Evolutionary conservation across 2,797 vertebrate genomes (phyloP).

Genomic region (Poecilia picta): DNA sequence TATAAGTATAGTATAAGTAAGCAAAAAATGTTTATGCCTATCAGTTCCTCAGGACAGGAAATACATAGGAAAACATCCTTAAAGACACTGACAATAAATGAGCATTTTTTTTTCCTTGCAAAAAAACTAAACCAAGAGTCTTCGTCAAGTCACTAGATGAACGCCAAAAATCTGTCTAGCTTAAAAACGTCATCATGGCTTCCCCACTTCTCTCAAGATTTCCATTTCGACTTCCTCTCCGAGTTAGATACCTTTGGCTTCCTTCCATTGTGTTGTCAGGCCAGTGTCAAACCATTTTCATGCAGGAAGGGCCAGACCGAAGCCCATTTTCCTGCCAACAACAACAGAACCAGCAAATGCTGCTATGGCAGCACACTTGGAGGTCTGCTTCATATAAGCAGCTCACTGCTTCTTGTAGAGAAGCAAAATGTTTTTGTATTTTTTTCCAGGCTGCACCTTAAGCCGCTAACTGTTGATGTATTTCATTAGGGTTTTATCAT

Average conservation of each 20-base stretch:
- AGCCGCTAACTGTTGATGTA: background rate
- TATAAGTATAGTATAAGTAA: background rate
- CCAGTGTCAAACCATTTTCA: constrained; percentile 58
- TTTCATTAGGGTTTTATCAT: background rate
- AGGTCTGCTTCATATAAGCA: constrained; percentile 59
- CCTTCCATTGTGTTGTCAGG: constrained; percentile 56
- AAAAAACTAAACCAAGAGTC: background rate
- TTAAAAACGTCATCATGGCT: background rate
- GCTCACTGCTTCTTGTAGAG: constrained; percentile 53
- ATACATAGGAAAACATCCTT: background rate
- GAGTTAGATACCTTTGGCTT: constrained; percentile 52
- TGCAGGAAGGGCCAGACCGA: constrained; percentile 60
- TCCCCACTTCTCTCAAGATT: background rate
- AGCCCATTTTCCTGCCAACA: constrained; percentile 57
- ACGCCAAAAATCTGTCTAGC: background rate
- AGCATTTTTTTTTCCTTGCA: too few relatives aligned
- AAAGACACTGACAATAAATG: background rate
- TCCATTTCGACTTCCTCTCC: constrained; percentile 41
- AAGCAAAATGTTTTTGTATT: constrained; percentile 38
- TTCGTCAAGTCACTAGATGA: background rate
- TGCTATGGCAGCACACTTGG: constrained; percentile 61
- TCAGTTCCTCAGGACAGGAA: background rate
- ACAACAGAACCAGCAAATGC: constrained; percentile 58
- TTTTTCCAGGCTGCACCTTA: constrained; percentile 26
- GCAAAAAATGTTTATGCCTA: background rate